A percentile compares a stretch with the other conserved stretches of the same genome.
Evolutionary conservation across 2,888 invertebrate genomes (phyloP).

Genomic region (Perizoma affinitatum): DNA sequence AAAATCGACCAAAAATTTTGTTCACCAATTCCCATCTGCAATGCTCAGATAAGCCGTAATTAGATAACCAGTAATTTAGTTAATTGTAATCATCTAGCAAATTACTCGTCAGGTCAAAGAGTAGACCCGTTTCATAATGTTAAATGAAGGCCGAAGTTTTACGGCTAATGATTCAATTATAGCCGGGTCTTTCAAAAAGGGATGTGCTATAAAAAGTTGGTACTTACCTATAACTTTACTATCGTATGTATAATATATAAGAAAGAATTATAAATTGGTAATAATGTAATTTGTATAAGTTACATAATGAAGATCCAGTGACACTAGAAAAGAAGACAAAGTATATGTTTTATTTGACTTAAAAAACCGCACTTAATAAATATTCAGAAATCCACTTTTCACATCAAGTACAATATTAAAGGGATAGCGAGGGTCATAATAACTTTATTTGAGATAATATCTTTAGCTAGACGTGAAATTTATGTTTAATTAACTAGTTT

Average conservation of each 20-base stretch:
- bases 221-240: no score
- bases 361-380: no score
- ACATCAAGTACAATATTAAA: constrained; percentile 11
- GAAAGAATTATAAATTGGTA: no score
- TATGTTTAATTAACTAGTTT: constrained; percentile 59
- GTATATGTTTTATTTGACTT: no score
- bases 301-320: no score
- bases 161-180: constrained; percentile 13
- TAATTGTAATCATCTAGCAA: neutral
- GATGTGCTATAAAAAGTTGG: neutral
- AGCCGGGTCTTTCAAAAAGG: neutral
- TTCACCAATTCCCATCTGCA: neutral
- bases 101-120: constrained; percentile 6
- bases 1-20: no score
- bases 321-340: no score
- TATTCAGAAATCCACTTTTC: no score
- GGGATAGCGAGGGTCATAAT: constrained; percentile 47
- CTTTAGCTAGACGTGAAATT: constrained; percentile 54
- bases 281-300: no score
- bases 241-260: no score
- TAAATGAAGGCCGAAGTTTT: constrained; percentile 12
- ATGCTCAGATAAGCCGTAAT: neutral
- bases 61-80: neutral
- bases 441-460: constrained; percentile 58
- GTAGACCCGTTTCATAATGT: constrained; percentile 4